Conservation (phyloP, 1,140 invertebrate species). For the Dendrolimus punctatus region DNA sequence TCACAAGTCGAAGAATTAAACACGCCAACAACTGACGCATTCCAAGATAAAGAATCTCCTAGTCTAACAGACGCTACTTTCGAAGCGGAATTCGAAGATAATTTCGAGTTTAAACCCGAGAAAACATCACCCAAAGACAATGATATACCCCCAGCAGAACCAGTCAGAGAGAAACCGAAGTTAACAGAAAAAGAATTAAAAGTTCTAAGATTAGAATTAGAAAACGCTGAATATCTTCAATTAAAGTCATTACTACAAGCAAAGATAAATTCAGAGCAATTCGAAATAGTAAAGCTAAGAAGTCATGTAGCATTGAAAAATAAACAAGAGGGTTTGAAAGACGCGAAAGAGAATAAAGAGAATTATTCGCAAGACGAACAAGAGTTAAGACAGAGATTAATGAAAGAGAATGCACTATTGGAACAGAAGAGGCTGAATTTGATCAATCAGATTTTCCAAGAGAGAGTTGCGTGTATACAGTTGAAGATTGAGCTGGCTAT, state of each 20-base stretch:
- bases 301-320: slow-evolving; percentile 70
- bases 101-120: slow-evolving; percentile 60
- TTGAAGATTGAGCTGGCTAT: slow-evolving; percentile 77
- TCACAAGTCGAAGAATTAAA: slow-evolving; percentile 20
- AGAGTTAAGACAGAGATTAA: slow-evolving; percentile 69
- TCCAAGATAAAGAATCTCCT: slow-evolving; percentile 41
- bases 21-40: slow-evolving; percentile 25
- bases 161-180: slow-evolving; percentile 57
- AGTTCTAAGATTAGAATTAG: slow-evolving; percentile 74
- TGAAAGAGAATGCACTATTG: slow-evolving; percentile 77
- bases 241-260: slow-evolving; percentile 77
- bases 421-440: slow-evolving; percentile 78
- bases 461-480: slow-evolving; percentile 77
- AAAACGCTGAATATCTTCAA: slow-evolving; percentile 78
- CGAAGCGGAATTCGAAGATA: slow-evolving; percentile 66
- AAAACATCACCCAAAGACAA: slow-evolving; percentile 23
- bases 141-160: slow-evolving; percentile 20
- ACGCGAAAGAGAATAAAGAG: slow-evolving; percentile 68
- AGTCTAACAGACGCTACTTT: slow-evolving; percentile 34
- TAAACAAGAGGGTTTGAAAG: slow-evolving; percentile 57
- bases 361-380: slow-evolving; percentile 57
- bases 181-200: slow-evolving; percentile 72
- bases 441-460: slow-evolving; percentile 77
- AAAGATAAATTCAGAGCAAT: slow-evolving; percentile 77
- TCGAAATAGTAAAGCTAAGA: slow-evolving; percentile 78